These are phyloP conservation scores for Spicauda simplicius DNA, from an alignment of 2,888 invertebrate genomes.

Conservation along the genomic window DNA sequence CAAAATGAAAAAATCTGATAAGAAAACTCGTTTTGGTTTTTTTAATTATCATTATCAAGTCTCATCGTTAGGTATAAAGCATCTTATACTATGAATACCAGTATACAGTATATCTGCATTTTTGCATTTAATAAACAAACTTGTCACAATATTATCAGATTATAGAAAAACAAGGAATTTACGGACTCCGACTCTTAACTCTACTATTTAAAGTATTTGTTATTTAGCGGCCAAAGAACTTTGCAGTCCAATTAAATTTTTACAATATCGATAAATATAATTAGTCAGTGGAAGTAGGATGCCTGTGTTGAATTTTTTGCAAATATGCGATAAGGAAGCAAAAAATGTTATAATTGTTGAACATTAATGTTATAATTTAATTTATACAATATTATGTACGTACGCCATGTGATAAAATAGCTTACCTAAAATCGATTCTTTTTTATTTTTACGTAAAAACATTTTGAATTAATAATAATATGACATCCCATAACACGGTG, in stretches of 20 bases:
- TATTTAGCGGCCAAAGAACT: constrained; percentile 10
- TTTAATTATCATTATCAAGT: no score
- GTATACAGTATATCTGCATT: neutral
- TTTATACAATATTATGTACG: no score
- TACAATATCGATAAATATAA: constrained; percentile 6
- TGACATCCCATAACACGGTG: no score
- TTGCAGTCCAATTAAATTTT: constrained; percentile 19
- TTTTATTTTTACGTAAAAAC: no score
- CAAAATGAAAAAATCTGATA: no score
- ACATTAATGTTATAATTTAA: no score
- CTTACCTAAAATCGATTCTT: no score
- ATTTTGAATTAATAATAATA: no score
- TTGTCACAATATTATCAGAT: constrained; percentile 18
- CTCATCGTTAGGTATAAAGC: no score
- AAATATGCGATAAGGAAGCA: neutral
- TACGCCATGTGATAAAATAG: no score
- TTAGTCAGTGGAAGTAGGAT: neutral
- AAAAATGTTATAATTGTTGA: no score
- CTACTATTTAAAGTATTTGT: constrained; percentile 19
- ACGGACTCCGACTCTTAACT: constrained; percentile 4
- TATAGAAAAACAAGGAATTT: constrained; percentile 13
- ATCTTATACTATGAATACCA: neutral
- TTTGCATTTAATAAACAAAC: constrained; percentile 1
- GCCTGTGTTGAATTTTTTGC: neutral
- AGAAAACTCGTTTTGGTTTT: no score